Evolutionary conservation across 2,888 invertebrate genomes (phyloP).

Genomic region (Tricholauxania praeusta): DNA sequence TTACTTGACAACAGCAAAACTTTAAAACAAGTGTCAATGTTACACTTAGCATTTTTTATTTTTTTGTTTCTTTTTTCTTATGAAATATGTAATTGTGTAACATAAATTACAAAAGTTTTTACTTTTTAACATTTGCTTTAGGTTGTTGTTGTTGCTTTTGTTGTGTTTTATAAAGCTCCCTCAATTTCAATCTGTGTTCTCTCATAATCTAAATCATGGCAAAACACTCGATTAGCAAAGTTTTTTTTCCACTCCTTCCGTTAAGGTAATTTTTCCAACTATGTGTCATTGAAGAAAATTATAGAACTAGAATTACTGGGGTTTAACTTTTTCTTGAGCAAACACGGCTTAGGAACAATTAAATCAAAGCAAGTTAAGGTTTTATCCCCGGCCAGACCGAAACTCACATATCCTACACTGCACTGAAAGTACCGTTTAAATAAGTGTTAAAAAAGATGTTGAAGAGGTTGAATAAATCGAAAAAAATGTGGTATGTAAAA

Average conservation of each 20-base stretch:
- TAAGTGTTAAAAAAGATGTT: no score
- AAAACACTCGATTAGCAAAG: conserved; percentile 55
- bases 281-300: conserved; percentile 1
- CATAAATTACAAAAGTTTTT: conserved; percentile 63
- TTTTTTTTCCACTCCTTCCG: conserved; percentile 35
- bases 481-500: no score
- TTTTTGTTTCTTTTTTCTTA: conserved; percentile 48
- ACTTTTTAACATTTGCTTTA: conserved; percentile 46
- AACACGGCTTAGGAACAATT: no score
- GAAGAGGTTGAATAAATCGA: no score
- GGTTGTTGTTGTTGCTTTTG: conserved; percentile 32
- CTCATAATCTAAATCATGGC: conserved; percentile 52
- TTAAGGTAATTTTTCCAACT: conserved; percentile 9
- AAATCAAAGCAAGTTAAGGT: no score
- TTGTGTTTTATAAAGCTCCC: conserved; percentile 36
- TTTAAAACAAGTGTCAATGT: conserved; percentile 53
- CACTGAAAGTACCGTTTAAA: no score
- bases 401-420: no score
- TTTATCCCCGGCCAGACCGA: no score
- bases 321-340: conserved; percentile 1
- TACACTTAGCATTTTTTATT: conserved; percentile 37
- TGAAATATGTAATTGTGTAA: conserved; percentile 58
- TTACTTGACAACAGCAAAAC: conserved; percentile 23
- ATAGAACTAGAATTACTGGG: not conserved
- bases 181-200: conserved; percentile 58